phyloP scores from a whole-genome alignment of 2,797 vertebrate genomes.

The Heteromormyrus szaboi region DNA sequence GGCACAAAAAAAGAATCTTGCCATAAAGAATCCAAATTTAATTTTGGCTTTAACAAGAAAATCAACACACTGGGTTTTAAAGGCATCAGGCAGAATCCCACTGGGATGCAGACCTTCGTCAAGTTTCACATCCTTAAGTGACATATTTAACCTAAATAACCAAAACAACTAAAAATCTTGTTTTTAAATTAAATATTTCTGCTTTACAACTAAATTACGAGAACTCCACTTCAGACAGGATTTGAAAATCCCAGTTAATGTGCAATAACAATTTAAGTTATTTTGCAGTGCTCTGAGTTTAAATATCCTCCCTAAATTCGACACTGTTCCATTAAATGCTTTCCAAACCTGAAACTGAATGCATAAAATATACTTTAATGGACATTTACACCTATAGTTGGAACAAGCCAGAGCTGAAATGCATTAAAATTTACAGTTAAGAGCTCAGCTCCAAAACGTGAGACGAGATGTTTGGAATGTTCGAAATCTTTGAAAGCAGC shows the following conservation, averaged over 20 bases:
- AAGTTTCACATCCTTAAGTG: not conserved
- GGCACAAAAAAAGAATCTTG: not conserved
- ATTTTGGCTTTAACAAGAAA: not conserved
- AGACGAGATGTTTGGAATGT: conserved; percentile 40
- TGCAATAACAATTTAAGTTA: conserved; percentile 2
- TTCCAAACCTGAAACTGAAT: conserved; percentile 1
- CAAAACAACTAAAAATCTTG: not conserved
- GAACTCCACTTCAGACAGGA: not conserved
- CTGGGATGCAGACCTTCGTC: not conserved
- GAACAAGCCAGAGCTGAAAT: conserved; percentile 40
- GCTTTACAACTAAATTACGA: not conserved
- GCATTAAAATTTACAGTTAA: conserved; percentile 26
- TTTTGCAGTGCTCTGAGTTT: conserved; percentile 1
- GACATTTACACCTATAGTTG: not conserved
- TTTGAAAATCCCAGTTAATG: not conserved
- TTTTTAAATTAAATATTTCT: not conserved
- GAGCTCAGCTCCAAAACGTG: conserved; percentile 42
- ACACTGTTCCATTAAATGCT: not conserved
- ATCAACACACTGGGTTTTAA: not conserved
- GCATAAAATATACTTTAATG: conserved; percentile 5
- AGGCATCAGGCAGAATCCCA: not conserved
- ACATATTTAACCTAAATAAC: not conserved
- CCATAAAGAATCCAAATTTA: not conserved
- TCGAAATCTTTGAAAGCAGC: conserved; percentile 29
- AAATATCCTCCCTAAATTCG: not conserved